Percentiles rank a stretch among this genome's conserved stretches.
Evolutionary conservation across 2,888 invertebrate genomes (phyloP).

Genomic region (Drosophila suboccidentalis): DNA sequence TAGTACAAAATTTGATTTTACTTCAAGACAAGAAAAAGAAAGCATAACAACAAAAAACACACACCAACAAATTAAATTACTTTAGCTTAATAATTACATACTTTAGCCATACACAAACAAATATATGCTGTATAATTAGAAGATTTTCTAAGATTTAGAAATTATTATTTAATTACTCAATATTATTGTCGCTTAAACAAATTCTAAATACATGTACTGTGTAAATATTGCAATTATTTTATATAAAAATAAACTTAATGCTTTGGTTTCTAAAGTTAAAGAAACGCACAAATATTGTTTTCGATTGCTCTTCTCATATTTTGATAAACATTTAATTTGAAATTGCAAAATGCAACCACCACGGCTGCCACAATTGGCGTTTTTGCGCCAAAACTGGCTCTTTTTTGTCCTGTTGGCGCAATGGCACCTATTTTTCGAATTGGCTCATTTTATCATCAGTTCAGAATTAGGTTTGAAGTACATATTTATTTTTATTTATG

Average conservation of each 20-base stretch:
- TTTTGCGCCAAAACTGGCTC: no score
- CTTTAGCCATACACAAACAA: slow-evolving; percentile 42
- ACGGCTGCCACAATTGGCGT: no score
- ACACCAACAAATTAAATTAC: slow-evolving; percentile 9
- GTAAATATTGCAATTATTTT: slow-evolving; percentile 60
- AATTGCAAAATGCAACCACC: background rate
- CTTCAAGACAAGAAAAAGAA: slow-evolving; percentile 24
- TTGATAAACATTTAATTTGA: background rate
- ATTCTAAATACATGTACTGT: slow-evolving; percentile 24
- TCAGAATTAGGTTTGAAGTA: no score
- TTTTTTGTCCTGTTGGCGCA: no score
- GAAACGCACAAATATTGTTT: slow-evolving; percentile 39
- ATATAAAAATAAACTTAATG: slow-evolving; percentile 51
- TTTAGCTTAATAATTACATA: slow-evolving; percentile 20
- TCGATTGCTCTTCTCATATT: background rate
- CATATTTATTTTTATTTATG: no score
- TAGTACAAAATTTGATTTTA: slow-evolving; percentile 59
- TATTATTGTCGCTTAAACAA: slow-evolving; percentile 19
- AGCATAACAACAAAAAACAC: slow-evolving; percentile 4
- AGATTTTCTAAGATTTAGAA: slow-evolving; percentile 45
- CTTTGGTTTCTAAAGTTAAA: slow-evolving; percentile 53
- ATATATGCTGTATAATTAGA: slow-evolving; percentile 19
- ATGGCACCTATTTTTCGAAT: no score
- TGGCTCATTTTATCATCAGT: no score
- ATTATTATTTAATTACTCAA: slow-evolving; percentile 39